phyloP scores from a whole-genome alignment of 2,888 invertebrate genomes.

The Lasioglossum malachurum region DNA sequence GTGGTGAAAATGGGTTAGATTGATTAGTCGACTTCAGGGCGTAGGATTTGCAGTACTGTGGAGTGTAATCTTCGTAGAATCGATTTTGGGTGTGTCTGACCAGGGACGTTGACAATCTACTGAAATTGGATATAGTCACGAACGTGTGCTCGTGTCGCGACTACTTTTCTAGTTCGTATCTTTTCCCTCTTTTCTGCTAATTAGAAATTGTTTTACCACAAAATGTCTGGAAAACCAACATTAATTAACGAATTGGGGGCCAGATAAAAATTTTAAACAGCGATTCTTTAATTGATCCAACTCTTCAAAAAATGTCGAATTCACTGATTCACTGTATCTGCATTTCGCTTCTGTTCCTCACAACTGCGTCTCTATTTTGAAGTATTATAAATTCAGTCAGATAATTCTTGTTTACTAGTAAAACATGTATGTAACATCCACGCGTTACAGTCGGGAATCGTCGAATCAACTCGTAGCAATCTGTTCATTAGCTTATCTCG shows the following conservation, averaged over 20 bases:
- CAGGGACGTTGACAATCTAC: not conserved
- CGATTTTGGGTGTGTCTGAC: not conserved
- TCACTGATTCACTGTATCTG: too few relatives aligned
- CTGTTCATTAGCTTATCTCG: slow-evolving; percentile 9
- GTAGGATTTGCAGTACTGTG: not conserved
- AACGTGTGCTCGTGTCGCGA: not conserved
- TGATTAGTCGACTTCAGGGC: not conserved
- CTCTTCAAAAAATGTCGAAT: too few relatives aligned
- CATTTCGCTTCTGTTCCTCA: not conserved
- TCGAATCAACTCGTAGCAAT: not conserved
- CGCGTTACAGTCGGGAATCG: not conserved
- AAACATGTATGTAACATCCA: not conserved
- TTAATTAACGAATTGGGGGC: not conserved
- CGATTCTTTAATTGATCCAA: too few relatives aligned
- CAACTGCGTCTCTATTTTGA: not conserved
- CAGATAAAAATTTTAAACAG: too few relatives aligned
- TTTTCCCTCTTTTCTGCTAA: not conserved
- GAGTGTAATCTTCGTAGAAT: not conserved
- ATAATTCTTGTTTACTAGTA: not conserved
- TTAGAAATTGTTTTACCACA: not conserved
- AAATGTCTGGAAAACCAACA: not conserved
- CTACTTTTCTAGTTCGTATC: not conserved
- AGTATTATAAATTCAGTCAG: not conserved
- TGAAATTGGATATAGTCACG: not conserved
- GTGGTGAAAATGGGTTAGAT: not conserved